A percentile compares a stretch with the other conserved stretches of the same genome.
Conservation (phyloP, 2,888 invertebrate genomes). For the Pyrrhosoma nymphula region DNA sequence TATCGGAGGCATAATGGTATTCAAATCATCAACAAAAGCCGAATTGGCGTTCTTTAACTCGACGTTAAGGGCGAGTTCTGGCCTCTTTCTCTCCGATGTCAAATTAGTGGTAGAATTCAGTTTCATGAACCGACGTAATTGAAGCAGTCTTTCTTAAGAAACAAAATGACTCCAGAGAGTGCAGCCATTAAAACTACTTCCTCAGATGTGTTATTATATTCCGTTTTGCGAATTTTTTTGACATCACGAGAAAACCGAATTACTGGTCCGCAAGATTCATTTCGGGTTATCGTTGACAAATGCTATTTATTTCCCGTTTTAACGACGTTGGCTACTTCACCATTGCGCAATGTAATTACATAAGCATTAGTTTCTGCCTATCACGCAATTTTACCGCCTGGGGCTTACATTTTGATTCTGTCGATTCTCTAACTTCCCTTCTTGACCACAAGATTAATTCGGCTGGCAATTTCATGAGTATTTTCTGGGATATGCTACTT, state of each 20-base stretch:
- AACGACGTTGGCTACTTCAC: background rate
- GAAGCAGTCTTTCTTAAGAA: background rate
- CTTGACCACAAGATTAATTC: no score
- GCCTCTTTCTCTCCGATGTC: background rate
- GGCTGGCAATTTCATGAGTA: no score
- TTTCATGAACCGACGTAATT: background rate
- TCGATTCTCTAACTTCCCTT: no score
- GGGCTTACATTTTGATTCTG: no score
- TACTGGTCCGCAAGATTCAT: background rate
- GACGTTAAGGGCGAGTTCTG: background rate
- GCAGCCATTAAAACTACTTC: background rate
- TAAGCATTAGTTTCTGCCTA: background rate
- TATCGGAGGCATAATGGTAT: background rate
- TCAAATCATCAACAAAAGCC: background rate
- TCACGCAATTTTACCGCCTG: no score
- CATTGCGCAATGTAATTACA: background rate
- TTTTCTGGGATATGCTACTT: no score
- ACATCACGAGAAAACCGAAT: background rate
- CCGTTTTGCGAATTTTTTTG: background rate
- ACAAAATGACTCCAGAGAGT: background rate
- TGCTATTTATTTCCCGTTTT: background rate
- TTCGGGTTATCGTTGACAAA: background rate
- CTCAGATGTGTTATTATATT: background rate
- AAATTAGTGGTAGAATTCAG: background rate
- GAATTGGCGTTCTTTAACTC: background rate